Evolutionary conservation across 2,888 invertebrate species (phyloP).

Genomic region (Drosophila mayaguana): DNA sequence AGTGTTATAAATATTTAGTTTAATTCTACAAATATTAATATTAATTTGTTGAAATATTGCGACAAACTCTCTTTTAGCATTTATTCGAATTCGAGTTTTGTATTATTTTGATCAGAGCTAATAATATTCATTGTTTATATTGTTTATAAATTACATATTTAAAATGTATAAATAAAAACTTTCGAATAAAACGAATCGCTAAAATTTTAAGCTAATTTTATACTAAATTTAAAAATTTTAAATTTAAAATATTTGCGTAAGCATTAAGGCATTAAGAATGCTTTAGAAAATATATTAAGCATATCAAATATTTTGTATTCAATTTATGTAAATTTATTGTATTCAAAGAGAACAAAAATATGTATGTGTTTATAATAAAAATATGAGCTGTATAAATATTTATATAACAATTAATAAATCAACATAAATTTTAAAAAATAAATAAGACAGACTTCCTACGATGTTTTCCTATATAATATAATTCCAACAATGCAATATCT

Average conservation of each 20-base stretch:
- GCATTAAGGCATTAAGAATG: not conserved
- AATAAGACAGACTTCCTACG: not conserved
- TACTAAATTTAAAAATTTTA: too few species aligned
- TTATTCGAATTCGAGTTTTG: not conserved
- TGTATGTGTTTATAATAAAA: too few species aligned
- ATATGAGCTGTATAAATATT: not conserved
- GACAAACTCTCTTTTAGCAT: not conserved
- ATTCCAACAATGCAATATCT: not conserved
- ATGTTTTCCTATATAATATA: not conserved
- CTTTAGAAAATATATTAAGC: not conserved
- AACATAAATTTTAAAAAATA: not conserved
- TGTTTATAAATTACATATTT: not conserved
- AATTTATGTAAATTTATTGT: too few species aligned
- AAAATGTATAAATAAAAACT: not conserved
- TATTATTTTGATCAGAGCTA: constrained; percentile 11
- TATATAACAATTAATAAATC: not conserved
- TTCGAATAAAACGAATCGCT: not conserved
- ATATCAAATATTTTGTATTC: not conserved
- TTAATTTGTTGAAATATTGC: not conserved
- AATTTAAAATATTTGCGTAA: constrained; percentile 12
- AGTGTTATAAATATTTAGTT: too few species aligned
- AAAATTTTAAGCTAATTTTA: constrained; percentile 1
- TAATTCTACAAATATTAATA: not conserved
- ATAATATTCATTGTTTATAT: not conserved
- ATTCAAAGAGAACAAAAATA: too few species aligned